A percentile compares a stretch with the other conserved stretches of the same genome.
Evolutionary conservation across 2,888 invertebrate genomes (phyloP).

Genomic region (Cryptocephalus primarius): DNA sequence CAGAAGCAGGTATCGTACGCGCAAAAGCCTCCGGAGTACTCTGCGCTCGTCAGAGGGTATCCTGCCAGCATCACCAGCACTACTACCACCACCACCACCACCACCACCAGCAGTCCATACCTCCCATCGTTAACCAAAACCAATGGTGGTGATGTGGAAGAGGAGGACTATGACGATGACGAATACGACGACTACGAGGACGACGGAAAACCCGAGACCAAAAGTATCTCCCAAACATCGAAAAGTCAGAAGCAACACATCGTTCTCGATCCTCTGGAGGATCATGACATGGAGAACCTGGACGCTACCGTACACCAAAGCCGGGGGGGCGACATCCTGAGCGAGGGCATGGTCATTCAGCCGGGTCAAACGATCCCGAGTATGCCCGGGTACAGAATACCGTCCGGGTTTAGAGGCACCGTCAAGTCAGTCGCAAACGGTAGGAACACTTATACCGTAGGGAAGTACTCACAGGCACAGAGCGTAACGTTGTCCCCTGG

Average conservation of each 20-base stretch:
- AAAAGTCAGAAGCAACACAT: conserved; percentile 51
- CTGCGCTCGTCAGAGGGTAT: background rate
- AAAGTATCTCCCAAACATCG: conserved; percentile 14
- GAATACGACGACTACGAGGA: conserved; percentile 32
- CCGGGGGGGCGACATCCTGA: conserved; percentile 39
- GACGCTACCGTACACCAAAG: conserved; percentile 51
- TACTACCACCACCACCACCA: conserved; percentile 1
- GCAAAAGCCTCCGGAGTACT: background rate
- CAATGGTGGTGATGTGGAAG: background rate
- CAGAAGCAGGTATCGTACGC: conserved; percentile 3
- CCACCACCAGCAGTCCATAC: background rate
- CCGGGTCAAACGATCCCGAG: conserved; percentile 59
- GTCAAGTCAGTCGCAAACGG: conserved; percentile 53
- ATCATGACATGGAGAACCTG: too few species aligned
- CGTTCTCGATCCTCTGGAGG: conserved; percentile 45
- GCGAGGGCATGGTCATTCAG: conserved; percentile 47
- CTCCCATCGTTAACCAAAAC: background rate
- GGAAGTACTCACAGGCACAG: conserved; percentile 57
- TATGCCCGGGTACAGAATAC: conserved; percentile 49
- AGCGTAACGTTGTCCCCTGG: conserved; percentile 42
- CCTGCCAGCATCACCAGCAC: background rate
- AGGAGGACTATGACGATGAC: conserved; percentile 22
- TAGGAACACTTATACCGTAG: conserved; percentile 46
- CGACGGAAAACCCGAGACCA: conserved; percentile 9
- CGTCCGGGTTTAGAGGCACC: conserved; percentile 56